A percentile compares a stretch with the other conserved stretches of the same genome.
Conservation (phyloP, 2,797 vertebrate genomes). For the Masticophis lateralis region DNA sequence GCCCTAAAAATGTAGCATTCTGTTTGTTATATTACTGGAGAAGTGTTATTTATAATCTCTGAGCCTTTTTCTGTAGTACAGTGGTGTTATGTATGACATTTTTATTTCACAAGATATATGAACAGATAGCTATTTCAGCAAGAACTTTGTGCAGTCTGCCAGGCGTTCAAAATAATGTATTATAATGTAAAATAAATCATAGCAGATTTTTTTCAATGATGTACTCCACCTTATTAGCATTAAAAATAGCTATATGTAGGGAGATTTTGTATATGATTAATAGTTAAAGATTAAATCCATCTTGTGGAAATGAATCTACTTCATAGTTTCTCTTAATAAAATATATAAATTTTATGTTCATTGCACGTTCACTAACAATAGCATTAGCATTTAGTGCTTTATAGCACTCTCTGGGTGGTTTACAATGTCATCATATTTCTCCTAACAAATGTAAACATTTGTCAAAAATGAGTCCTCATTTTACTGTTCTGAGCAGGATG, state of each 20-base stretch:
- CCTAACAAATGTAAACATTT: background rate
- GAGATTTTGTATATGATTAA: background rate
- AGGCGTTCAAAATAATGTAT: background rate
- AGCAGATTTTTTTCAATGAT: background rate
- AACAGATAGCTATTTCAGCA: background rate
- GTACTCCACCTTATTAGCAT: background rate
- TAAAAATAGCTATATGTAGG: background rate
- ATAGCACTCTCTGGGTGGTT: background rate
- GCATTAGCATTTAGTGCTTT: background rate
- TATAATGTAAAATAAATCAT: background rate
- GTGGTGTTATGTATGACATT: background rate
- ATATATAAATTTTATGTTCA: background rate
- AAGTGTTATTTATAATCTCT: background rate
- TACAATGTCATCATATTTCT: background rate
- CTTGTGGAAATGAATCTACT: background rate
- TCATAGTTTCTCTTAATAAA: background rate
- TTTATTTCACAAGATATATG: background rate
- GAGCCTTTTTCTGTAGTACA: background rate
- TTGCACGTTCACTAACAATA: background rate
- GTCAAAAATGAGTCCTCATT: too few relatives aligned
- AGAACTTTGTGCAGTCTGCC: background rate
- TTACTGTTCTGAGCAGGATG: too few relatives aligned
- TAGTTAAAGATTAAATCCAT: background rate
- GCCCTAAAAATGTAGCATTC: background rate
- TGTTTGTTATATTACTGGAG: background rate